Evolutionary conservation across 2,797 vertebrate species (phyloP).

Genomic region (Scolopax rusticola): DNA sequence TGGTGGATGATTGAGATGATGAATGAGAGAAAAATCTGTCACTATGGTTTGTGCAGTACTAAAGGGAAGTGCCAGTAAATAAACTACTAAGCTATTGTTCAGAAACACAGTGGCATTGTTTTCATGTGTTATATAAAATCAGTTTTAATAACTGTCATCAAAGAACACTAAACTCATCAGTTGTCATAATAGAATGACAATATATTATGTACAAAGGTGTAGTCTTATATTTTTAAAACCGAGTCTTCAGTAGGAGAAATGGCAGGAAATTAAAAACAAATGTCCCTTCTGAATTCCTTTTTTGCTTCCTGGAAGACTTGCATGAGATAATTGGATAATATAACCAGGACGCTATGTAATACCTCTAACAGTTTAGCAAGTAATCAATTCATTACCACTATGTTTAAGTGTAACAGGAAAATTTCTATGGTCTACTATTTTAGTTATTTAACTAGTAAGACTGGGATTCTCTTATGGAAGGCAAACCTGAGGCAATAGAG

Average conservation of each 20-base stretch:
- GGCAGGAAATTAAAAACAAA: not conserved
- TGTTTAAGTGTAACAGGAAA: not conserved
- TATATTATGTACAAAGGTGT: not conserved
- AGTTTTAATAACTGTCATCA: not conserved
- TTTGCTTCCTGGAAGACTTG: not conserved
- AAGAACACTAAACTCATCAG: not conserved
- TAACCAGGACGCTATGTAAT: not conserved
- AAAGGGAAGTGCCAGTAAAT: slow-evolving; percentile 21
- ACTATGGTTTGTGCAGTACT: not conserved
- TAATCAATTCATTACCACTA: not conserved
- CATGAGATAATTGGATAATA: not conserved
- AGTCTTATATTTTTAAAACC: not conserved
- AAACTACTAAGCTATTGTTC: not conserved
- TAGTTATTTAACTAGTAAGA: not conserved
- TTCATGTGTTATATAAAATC: not conserved
- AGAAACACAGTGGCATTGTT: not conserved
- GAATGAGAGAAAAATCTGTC: slow-evolving; percentile 15
- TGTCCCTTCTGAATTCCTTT: not conserved
- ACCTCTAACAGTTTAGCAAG: not conserved
- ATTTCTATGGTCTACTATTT: not conserved
- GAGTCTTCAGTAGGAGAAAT: not conserved
- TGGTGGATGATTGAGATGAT: slow-evolving; percentile 37
- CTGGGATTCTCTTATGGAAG: not conserved
- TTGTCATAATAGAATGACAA: not conserved
- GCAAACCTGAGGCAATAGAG: not conserved